Conservation (phyloP, 2,113 vertebrate genomes). For the Xiphorhynchus elegans region DNA sequence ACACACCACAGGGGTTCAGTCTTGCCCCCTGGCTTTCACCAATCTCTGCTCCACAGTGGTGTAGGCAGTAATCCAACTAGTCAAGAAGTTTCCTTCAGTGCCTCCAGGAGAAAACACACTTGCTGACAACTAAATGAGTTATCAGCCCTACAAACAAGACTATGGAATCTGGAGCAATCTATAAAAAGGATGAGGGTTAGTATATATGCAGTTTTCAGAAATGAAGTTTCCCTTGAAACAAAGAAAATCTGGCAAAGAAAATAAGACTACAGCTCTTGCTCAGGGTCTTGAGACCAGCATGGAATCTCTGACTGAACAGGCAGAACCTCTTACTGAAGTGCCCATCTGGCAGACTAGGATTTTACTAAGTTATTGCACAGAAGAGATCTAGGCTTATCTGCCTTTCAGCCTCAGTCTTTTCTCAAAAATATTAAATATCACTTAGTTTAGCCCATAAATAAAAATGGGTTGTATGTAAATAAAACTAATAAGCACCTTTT, state of each 20-base stretch:
- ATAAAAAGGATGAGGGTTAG: background rate
- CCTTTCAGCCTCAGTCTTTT: background rate
- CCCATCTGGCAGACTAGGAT: background rate
- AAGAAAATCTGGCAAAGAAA: background rate
- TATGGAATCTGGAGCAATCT: background rate
- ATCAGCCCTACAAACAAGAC: background rate
- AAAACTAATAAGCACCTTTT: background rate
- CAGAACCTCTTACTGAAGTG: background rate
- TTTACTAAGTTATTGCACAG: background rate
- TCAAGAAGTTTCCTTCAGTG: background rate
- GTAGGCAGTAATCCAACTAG: conserved; percentile 5
- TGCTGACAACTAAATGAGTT: conserved; percentile 40
- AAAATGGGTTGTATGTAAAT: background rate
- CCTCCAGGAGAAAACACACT: background rate
- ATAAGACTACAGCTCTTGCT: background rate
- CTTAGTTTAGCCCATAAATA: background rate
- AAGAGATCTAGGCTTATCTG: background rate
- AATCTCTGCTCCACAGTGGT: background rate
- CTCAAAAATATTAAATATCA: background rate
- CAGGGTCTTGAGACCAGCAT: accelerated
- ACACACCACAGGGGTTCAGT: background rate
- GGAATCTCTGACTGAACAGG: background rate
- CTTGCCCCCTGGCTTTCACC: background rate
- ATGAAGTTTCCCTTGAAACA: background rate
- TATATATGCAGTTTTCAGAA: background rate